These are phyloP conservation scores for Hycleus phaleratus DNA, from an alignment of 1,140 invertebrate species.

Conservation along the genomic window DNA sequence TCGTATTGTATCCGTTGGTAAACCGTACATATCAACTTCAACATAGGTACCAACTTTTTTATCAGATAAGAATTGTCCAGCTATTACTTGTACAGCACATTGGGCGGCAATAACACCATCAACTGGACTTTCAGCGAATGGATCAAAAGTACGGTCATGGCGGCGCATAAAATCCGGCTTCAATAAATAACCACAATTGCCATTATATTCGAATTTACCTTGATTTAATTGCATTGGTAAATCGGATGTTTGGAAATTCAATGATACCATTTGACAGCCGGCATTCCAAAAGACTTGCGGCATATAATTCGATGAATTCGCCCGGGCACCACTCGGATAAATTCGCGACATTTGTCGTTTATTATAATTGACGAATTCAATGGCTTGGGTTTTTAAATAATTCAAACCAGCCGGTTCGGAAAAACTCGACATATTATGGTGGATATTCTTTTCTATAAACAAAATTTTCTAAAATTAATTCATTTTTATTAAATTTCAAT, in stretches of 20 bases:
- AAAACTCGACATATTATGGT: constrained; percentile 99
- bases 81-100: constrained; percentile 96
- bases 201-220: constrained; percentile 99
- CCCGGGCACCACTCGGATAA: constrained; percentile 96
- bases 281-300: constrained; percentile 96
- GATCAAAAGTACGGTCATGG: constrained; percentile 93
- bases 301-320: constrained; percentile 99
- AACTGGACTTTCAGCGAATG: constrained; percentile 97
- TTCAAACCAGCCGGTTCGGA: constrained; percentile 93
- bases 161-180: constrained; percentile 99
- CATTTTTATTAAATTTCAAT: background rate
- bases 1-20: constrained; percentile 97
- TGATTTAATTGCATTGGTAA: constrained; percentile 99
- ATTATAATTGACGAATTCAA: constrained; percentile 99
- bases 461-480: background rate
- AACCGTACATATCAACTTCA: constrained; percentile 99
- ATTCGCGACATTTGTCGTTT: constrained; percentile 98
- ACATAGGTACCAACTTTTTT: constrained; percentile 99
- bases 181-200: constrained; percentile 90
- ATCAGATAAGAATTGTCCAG: constrained; percentile 98
- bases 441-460: constrained; percentile 81
- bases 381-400: constrained; percentile 90
- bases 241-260: constrained; percentile 99
- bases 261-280: constrained; percentile 94
- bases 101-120: constrained; percentile 99